Conservation (phyloP, 2,888 invertebrate species). For the Glaucopsyche alexis region DNA sequence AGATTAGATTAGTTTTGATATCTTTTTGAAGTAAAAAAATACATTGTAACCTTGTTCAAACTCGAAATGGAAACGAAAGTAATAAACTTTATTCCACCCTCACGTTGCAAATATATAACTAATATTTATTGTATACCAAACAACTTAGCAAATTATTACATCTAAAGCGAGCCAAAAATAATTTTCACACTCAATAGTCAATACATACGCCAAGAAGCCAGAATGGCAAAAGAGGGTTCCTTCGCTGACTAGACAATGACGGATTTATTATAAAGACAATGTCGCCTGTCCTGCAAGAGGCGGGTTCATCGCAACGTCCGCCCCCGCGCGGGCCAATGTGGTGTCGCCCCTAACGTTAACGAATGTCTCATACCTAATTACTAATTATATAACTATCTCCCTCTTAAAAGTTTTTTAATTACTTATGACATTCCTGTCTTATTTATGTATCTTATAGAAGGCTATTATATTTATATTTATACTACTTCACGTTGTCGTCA, state of each 20-base stretch:
- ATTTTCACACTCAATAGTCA: neutral
- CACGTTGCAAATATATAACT: neutral
- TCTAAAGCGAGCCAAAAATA: too few species aligned
- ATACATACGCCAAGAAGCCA: neutral
- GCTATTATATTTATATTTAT: too few species aligned
- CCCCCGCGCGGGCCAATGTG: neutral
- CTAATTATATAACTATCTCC: neutral
- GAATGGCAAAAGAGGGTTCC: neutral
- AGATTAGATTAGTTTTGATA: neutral
- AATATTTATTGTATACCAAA: neutral
- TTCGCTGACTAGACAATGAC: neutral
- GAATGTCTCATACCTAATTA: neutral
- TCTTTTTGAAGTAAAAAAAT: neutral
- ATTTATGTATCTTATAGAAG: neutral
- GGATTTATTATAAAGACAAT: constrained; percentile 4
- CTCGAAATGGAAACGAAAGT: neutral
- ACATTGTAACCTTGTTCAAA: neutral
- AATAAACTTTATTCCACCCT: neutral
- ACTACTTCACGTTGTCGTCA: neutral
- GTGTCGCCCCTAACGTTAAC: constrained; percentile 6
- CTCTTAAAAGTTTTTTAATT: neutral
- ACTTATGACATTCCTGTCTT: neutral
- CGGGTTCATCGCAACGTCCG: neutral
- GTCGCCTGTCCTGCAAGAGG: neutral
- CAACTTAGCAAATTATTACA: too few species aligned